Evolutionary conservation across 2,888 invertebrate species (phyloP).

Genomic region (Steinernema hermaphroditum): DNA sequence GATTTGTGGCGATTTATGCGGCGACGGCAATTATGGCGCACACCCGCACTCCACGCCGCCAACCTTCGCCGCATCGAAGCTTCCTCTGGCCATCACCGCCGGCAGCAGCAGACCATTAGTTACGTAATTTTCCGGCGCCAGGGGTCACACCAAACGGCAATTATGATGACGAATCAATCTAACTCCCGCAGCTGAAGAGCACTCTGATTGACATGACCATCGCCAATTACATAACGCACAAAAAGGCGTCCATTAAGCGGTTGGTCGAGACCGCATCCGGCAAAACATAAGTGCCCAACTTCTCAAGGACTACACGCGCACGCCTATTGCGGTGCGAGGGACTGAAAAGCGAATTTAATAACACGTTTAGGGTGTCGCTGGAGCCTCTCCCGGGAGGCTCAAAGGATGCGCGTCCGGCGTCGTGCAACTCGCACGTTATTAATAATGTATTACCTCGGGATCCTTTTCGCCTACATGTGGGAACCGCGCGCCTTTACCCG

Average conservation of each 20-base stretch:
- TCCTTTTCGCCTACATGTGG: neutral
- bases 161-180: neutral
- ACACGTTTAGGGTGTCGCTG: constrained; percentile 23
- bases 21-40: constrained; percentile 4
- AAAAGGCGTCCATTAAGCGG: constrained; percentile 22
- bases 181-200: neutral
- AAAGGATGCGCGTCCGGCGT: neutral
- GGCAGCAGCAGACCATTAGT: constrained; percentile 13
- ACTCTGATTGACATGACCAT: constrained; percentile 15
- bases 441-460: constrained; percentile 17
- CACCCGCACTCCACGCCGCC: neutral
- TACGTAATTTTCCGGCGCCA: constrained; percentile 8
- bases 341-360: constrained; percentile 10
- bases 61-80: neutral
- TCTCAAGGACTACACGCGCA: neutral
- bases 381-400: constrained; percentile 3
- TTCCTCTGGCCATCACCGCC: neutral
- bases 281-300: neutral
- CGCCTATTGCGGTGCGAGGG: neutral
- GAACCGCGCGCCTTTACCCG: too few species aligned
- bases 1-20: constrained; percentile 8
- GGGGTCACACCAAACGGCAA: constrained; percentile 15
- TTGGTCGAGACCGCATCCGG: neutral
- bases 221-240: constrained; percentile 13
- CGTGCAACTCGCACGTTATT: constrained; percentile 13